These are phyloP conservation scores for Ptycholaimellus sp. DNA, from an alignment of 2,888 invertebrate species.

Conservation along the genomic window DNA sequence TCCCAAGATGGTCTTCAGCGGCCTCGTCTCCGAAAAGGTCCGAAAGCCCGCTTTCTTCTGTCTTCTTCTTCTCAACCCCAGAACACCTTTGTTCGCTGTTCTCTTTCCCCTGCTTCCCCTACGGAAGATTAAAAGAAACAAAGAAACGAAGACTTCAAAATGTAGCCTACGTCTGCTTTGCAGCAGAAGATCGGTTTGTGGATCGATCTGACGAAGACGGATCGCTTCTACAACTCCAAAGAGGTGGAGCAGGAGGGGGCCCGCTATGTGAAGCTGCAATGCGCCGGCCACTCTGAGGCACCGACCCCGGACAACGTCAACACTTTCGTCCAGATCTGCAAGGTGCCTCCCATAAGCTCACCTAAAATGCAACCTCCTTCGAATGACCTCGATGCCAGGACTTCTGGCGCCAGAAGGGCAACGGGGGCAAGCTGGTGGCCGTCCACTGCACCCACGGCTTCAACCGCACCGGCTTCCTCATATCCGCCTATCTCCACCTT, in stretches of 20 bases:
- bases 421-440: slow-evolving; percentile 28
- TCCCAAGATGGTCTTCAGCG: slow-evolving; percentile 54
- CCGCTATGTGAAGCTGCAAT: slow-evolving; percentile 44
- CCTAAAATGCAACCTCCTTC: too few species aligned
- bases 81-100: too few species aligned
- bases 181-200: slow-evolving; percentile 72
- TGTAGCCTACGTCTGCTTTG: too few species aligned
- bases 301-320: slow-evolving; percentile 60
- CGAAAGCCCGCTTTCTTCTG: too few species aligned
- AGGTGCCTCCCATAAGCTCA: too few species aligned
- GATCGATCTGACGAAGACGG: slow-evolving; percentile 87
- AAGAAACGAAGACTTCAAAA: too few species aligned
- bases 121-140: too few species aligned
- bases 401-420: slow-evolving; percentile 51
- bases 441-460: slow-evolving; percentile 96
- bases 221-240: slow-evolving; percentile 62
- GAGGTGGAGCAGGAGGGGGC: slow-evolving; percentile 31
- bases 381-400: too few species aligned
- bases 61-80: too few species aligned
- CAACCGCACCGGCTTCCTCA: slow-evolving; percentile 84
- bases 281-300: slow-evolving; percentile 52
- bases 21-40: slow-evolving; percentile 1
- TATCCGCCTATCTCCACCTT: slow-evolving; percentile 68
- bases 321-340: slow-evolving; percentile 64
- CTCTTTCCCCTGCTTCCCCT: too few species aligned